Evolutionary conservation across 2,888 invertebrate genomes (phyloP), one percentile per base, ranked within the genome.

Genomic region (Callosobruchus maculatus): DNA sequence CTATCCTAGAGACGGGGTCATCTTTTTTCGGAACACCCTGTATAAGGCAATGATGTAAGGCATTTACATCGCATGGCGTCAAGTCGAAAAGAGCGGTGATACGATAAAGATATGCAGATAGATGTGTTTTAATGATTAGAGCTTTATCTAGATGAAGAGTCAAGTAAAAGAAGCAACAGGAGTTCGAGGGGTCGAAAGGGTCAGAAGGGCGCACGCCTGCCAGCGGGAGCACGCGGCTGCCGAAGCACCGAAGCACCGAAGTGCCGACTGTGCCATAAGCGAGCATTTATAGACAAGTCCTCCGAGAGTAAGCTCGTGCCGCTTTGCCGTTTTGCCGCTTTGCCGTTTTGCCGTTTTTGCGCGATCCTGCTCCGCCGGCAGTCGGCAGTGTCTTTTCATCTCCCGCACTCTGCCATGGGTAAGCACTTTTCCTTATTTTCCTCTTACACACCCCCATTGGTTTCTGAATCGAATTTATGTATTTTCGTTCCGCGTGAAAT

Each of bases 181-280:
- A 85, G 84, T 81, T 81, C 77, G 82, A 49, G 79, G 86, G 83
- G 86, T 86, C 86, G 86, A 85, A 86, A 68, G 86, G 88, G 88
- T 86, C 88, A 87, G 86, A 87, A 87, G 87, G 86, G 88, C 88
- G 88, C 87, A 87, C 87, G 87, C 87, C 82, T 86, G 83, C 85
- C 78, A 83, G 83, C 81, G 83, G 81, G 82, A 85, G 86, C 86
- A 86, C 86, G 86, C 87, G 86, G 84, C 84, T 84, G 84, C 84
- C n/a, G n/a, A n/a, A n/a, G n/a, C n/a, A n/a, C n/a, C n/a, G n/a
- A n/a, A n/a, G n/a, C n/a, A n/a, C n/a, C n/a, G n/a, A n/a, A n/a
- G n/a, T n/a, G n/a, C n/a, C 84, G 83, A 83, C 84, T 83, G 83
- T 81, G 81, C 82, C 83, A 82, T 84, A 83, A 83, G 82, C 80